Base-by-base conservation (phyloP, 2,113 vertebrate species). In the Amia ocellicauda region DNA sequence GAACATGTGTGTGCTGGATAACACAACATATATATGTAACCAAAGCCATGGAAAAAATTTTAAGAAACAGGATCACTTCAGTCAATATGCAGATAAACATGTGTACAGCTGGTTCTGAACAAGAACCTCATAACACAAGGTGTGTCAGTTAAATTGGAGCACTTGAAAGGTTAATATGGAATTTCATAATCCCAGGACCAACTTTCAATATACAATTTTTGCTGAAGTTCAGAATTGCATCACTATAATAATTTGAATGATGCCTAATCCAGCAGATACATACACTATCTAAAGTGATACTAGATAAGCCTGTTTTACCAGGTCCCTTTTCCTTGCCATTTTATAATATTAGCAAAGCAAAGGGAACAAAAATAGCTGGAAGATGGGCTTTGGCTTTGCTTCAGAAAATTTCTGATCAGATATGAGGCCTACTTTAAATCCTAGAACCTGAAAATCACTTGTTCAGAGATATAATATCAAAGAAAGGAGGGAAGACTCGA, bases 301-400 rank as follows among this genome's bases (percentile, higher is more conserved):
- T 9, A 27, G 19, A 26, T 26, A 13, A 24, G 31, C 56, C 7
- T 40, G 19, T 19, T 58, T 40, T 23, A 43, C 13, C 58, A 45
- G 58, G 41, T 14, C 40, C 10, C 13, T 24, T 14, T 60, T 45
- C 11, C 22, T 27, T 13, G 9, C 27, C 16, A 27, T 22, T 10
- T 23, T 45, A 47, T 49, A 36, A 7, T 36, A 42, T n/a, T 60
- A 45, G 24, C 60, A 13, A 45, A 4, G 17, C 26, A 7, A n/a
- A 29, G 14, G 19, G 26, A 45, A 47, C 43, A 11, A 26, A 26
- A 29, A 1, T 11, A 36, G 5, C 11, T 36, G 5, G 1, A 23
- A 20, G 60, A 47, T 51, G 60, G 60, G 26, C 60, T 19, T 36
- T 28, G 42, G 41, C 23, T 17, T 3, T n/a, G 60, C 11, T 22